These are phyloP conservation scores for Labeo catla DNA, from an alignment of 2,113 vertebrate genomes.

Conservation along the genomic window DNA sequence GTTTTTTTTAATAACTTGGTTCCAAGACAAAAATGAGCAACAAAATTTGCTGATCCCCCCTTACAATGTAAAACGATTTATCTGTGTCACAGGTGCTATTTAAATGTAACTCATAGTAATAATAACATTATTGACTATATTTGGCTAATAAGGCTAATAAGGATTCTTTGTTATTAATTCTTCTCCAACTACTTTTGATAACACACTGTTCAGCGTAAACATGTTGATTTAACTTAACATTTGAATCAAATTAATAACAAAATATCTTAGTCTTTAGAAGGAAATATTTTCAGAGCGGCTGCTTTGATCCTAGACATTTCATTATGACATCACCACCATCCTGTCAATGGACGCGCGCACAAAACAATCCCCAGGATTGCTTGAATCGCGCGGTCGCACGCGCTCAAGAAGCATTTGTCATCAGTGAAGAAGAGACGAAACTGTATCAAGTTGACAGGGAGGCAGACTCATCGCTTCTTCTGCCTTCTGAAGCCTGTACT, in stretches of 20 bases:
- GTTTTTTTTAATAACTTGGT: too few relatives aligned
- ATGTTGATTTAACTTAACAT: neutral
- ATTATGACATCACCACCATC: constrained; percentile 27
- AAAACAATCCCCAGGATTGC: neutral
- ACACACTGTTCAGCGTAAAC: too few relatives aligned
- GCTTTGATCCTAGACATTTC: constrained; percentile 12
- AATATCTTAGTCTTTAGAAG: neutral
- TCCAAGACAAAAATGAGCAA: too few relatives aligned
- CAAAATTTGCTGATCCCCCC: too few relatives aligned
- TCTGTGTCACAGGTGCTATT: too few relatives aligned
- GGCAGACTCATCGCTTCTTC: neutral
- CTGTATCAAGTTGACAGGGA: constrained; percentile 34
- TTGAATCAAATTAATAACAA: neutral
- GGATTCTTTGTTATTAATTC: too few relatives aligned
- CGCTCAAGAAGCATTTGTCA: constrained; percentile 39
- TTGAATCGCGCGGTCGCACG: constrained; percentile 45
- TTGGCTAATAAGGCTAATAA: too few relatives aligned
- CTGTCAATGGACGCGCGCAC: constrained; percentile 18
- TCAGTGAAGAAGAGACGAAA: constrained; percentile 7
- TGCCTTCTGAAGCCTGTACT: neutral
- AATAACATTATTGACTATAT: too few relatives aligned
- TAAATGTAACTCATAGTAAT: too few relatives aligned
- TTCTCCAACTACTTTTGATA: too few relatives aligned
- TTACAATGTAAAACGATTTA: too few relatives aligned
- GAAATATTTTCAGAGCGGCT: neutral